Evolutionary conservation across 2,888 invertebrate genomes (phyloP), one percentile per base, ranked within the genome.

Genomic region (Clivina fossor): DNA sequence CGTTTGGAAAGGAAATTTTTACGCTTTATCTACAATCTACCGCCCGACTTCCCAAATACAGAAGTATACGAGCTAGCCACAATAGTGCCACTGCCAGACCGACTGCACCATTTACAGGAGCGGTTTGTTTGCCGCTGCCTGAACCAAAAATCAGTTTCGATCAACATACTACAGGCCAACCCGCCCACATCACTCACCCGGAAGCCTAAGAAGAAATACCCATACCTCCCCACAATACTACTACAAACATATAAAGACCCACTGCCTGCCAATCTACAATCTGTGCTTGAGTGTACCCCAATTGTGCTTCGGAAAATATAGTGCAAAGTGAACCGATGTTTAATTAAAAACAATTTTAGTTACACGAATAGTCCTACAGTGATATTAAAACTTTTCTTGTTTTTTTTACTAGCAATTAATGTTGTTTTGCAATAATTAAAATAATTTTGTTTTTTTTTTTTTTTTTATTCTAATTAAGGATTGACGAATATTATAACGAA

Each of bases 1-100:
- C 9, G 37, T 1, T 13, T 24, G 15, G 49, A 49, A 24, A 22
- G 49, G 15, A n/a, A 18, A n/a, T 37, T 37, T 9, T 15, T 37
- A 4, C 37, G 37, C 5, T 18, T 15, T 4, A 9, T 37, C 4
- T 4, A 37, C 4, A 7, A 18, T 7, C 16, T 37, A 5, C 37
- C 37, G 2, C 18, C 16, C 16, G 15, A 15, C 13, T 37, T 4
- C 13, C 37, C 37, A 13, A 13, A 15, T 16, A 13, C 9, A 37
- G 9, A 37, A 5, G 4, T 37, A 15, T 9, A 37, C 37, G 5
- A n/a, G 37, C 5, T 4, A 9, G 16, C 37, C 2, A 16, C 9
- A 15, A 37, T 13, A 5, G 16, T 4, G 4, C 37, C 37, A 37
- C 13, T 37, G 9, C 3, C 15, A 4, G 16, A 5, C 9, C 37